A percentile compares a stretch with the other conserved stretches of the same genome.
Evolutionary conservation across 2,888 invertebrate species (phyloP).

Genomic region (Leistus spinibarbis): DNA sequence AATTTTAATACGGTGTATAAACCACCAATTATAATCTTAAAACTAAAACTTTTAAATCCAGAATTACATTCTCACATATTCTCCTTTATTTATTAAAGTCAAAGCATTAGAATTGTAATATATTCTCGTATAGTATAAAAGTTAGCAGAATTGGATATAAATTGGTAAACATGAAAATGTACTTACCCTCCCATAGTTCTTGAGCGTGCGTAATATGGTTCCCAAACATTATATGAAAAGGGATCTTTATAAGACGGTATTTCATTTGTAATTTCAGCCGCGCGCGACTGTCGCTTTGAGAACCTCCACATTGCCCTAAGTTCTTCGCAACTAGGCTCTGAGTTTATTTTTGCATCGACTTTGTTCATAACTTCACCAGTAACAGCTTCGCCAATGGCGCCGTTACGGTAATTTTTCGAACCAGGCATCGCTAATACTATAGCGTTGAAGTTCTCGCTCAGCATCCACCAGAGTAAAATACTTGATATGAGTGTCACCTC

Average conservation of each 20-base stretch:
- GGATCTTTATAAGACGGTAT: conserved; percentile 83
- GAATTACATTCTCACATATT: too few species aligned
- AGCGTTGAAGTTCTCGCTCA: conserved; percentile 47
- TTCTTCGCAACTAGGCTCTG: conserved; percentile 86
- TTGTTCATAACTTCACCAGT: conserved; percentile 51
- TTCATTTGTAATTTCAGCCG: conserved; percentile 86
- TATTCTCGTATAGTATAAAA: too few species aligned
- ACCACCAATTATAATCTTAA: too few species aligned
- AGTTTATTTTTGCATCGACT: conserved; percentile 57
- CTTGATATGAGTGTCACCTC: conserved; percentile 47
- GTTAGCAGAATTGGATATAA: too few species aligned
- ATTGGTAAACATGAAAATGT: conserved; percentile 3
- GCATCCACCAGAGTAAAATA: conserved; percentile 48
- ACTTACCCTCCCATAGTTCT: conserved; percentile 65
- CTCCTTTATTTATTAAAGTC: too few species aligned
- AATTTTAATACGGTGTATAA: too few species aligned
- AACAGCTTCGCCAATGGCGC: conserved; percentile 33
- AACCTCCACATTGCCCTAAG: conserved; percentile 91
- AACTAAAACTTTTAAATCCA: too few species aligned
- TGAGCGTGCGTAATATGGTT: conserved; percentile 64
- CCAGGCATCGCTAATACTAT: conserved; percentile 50
- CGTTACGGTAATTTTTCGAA: conserved; percentile 48
- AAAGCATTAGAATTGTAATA: too few species aligned
- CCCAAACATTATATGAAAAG: conserved; percentile 82
- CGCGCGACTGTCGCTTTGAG: conserved; percentile 85